Conservation (phyloP, 2,797 vertebrate species). For the Choloepus didactylus region DNA sequence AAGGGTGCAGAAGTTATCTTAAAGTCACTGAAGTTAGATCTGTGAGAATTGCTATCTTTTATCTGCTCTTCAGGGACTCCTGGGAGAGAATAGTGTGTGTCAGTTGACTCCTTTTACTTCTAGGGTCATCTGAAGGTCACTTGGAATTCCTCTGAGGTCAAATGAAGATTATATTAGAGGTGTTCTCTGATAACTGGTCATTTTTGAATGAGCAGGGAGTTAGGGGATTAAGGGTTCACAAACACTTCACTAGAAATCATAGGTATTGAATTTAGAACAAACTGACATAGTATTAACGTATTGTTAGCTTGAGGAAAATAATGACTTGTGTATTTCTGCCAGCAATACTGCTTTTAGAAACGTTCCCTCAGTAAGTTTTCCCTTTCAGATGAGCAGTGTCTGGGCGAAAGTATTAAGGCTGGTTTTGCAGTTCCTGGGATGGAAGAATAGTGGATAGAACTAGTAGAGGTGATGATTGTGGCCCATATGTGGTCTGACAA, state of each 20-base stretch:
- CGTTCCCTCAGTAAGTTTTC: conserved; percentile 26
- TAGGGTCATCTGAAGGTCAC: not conserved
- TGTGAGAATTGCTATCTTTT: conserved; percentile 1
- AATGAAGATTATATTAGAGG: conserved; percentile 13
- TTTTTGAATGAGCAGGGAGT: conserved; percentile 51
- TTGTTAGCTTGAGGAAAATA: not conserved
- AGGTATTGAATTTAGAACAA: conserved; percentile 31
- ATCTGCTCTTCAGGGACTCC: not conserved
- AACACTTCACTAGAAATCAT: conserved; percentile 35
- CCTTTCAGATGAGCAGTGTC: conserved; percentile 45
- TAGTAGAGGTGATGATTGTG: conserved; percentile 3
- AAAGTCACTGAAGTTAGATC: conserved; percentile 23
- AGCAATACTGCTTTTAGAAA: conserved; percentile 35
- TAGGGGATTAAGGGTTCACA: not conserved
- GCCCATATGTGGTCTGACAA: not conserved
- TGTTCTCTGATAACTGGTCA: not conserved
- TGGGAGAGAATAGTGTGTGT: not conserved
- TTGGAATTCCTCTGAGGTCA: conserved; percentile 8
- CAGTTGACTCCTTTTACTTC: not conserved
- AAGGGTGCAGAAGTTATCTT: conserved; percentile 4
- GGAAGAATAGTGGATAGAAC: not conserved
- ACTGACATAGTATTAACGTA: conserved; percentile 36
- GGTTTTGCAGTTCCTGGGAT: conserved; percentile 19
- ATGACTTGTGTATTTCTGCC: not conserved
- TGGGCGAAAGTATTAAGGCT: conserved; percentile 39